Evolutionary conservation across 2,113 vertebrate species (phyloP), one percentile per base, ranked within the genome.

Genomic region (Vulpes vulpes): DNA sequence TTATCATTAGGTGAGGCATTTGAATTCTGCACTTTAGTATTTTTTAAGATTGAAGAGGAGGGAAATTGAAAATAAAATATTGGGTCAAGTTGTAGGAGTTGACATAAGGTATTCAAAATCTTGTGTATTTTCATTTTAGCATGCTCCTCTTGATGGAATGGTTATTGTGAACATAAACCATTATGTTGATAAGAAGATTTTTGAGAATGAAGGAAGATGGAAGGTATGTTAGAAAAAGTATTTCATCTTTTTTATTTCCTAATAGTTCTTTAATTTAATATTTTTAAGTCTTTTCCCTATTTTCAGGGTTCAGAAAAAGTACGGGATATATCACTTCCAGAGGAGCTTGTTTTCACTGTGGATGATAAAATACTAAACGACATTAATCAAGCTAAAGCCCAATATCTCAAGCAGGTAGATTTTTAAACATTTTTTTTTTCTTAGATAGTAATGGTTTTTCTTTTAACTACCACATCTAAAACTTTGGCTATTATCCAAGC

Each of bases 91-190:
- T 94, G 83, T 32, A 91, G 6, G 43, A 4, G 64, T 81, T 49
- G 3, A 35, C 11, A 89, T 55, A 85, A 95, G 15, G 3, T 78
- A 43, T 2, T 96, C 25, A 91, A 49, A 51, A 3, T 78, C 35
- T 94, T 97, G 17, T 98, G 25, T 98, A 80, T 10, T 84, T 22
- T 98, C 23, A 57, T 98, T 98, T 62, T 97, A 99, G 99, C 99
- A 99, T 96, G 96, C 99, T 5, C 99, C 99, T 8, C 99, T 98
- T 73, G 99, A 99, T 97, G 99, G 98, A 84, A 99, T 99, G 99
- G 99, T 99, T 27, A 86, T 99, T 94, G 99, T 99, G 96, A 98
- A 98, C 35, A 74, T 99, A 97, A 98, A 98, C 59, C 87, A 98
- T 98, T 99, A 99, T 76, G 27, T 99, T 0, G 99, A 99, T 96